Evolutionary conservation across 2,888 invertebrate species (phyloP).

Genomic region (Invenusta paracnida): DNA sequence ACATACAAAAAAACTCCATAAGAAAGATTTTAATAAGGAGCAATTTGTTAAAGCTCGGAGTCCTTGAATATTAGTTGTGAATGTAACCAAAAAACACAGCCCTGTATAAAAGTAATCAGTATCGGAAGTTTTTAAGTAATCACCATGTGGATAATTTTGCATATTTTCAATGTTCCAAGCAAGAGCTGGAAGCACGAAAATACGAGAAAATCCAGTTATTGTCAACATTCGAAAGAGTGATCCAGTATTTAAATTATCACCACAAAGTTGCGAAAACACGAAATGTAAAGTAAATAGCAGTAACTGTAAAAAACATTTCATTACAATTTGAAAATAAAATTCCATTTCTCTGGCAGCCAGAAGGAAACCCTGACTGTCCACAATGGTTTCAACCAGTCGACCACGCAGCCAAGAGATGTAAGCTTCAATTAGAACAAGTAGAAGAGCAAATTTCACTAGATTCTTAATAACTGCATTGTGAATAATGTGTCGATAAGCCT

Average conservation of each 20-base stretch:
- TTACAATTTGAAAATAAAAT: constrained; percentile 30
- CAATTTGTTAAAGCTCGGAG: constrained; percentile 25
- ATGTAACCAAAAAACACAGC: not conserved
- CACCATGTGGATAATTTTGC: not conserved
- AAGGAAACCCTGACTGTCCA: constrained; percentile 7
- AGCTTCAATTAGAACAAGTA: constrained; percentile 22
- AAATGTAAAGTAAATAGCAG: constrained; percentile 5
- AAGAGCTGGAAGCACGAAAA: constrained; percentile 23
- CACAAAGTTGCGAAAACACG: not conserved
- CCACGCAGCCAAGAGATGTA: constrained; percentile 33
- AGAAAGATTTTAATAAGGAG: not conserved
- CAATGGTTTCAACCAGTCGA: not conserved
- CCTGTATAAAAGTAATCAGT: not conserved
- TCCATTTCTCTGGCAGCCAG: constrained; percentile 30
- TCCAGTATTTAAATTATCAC: not conserved
- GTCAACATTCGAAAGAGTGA: constrained; percentile 35
- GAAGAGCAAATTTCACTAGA: constrained; percentile 22
- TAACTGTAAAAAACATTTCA: constrained; percentile 32
- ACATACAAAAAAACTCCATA: not conserved
- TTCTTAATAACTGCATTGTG: constrained; percentile 16
- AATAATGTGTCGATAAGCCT: constrained; percentile 41
- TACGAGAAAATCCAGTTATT: constrained; percentile 31
- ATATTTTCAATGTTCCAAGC: constrained; percentile 19
- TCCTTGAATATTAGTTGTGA: constrained; percentile 31
- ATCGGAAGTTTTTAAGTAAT: not conserved